Conservation (phyloP, 1,140 invertebrate genomes). For the Diorhabda elongata region DNA sequence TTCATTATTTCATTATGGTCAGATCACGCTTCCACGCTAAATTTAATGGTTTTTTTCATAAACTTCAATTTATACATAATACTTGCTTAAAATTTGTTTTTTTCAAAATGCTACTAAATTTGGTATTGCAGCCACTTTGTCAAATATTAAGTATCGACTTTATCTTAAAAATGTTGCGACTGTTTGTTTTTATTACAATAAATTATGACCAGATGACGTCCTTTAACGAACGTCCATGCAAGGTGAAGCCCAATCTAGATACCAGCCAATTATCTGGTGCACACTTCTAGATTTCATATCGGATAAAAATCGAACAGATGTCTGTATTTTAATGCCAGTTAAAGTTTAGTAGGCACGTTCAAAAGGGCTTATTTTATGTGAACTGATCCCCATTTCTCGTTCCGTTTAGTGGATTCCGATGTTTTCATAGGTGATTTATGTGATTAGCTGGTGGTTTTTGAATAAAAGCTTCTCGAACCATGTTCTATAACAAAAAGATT, state of each 20-base stretch:
- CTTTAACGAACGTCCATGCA: background rate
- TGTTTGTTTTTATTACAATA: too few relatives aligned
- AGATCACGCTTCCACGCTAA: too few relatives aligned
- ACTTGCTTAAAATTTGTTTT: too few relatives aligned
- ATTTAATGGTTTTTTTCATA: too few relatives aligned
- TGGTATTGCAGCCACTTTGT: too few relatives aligned
- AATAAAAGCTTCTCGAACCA: background rate
- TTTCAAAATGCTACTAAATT: too few relatives aligned
- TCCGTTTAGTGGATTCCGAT: slow-evolving; percentile 8
- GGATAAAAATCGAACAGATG: slow-evolving; percentile 11
- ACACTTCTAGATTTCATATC: background rate
- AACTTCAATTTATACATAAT: too few relatives aligned
- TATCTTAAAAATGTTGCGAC: too few relatives aligned
- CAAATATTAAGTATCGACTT: too few relatives aligned
- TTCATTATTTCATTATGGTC: too few relatives aligned
- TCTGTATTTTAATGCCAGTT: slow-evolving; percentile 2
- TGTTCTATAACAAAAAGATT: background rate
- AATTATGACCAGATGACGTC: background rate
- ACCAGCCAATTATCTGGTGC: background rate
- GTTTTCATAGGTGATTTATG: slow-evolving; percentile 8
- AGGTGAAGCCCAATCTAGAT: background rate
- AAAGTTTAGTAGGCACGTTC: slow-evolving; percentile 10
- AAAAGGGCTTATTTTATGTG: slow-evolving; percentile 1
- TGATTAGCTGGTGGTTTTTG: slow-evolving; percentile 1
- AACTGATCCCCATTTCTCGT: slow-evolving; percentile 10